Evolutionary conservation across 2,797 vertebrate genomes (phyloP).

Genomic region (Pangasius macronema): DNA sequence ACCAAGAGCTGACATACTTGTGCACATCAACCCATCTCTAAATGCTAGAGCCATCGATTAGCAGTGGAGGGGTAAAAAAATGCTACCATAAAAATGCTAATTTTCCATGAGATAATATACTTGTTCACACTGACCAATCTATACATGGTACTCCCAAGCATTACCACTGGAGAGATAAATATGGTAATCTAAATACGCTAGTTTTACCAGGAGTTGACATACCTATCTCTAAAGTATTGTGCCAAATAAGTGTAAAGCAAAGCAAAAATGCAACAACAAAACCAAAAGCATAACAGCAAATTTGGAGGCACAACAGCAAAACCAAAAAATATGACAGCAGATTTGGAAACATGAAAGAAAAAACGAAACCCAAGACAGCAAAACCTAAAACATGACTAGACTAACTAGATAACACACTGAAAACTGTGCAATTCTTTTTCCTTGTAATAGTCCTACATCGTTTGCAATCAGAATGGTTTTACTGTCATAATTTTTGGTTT

Average conservation of each 20-base stretch:
- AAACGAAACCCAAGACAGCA: not conserved
- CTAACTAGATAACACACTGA: not conserved
- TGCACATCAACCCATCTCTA: slow-evolving; percentile 20
- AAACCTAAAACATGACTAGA: not conserved
- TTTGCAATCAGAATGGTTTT: not conserved
- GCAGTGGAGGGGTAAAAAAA: slow-evolving; percentile 21
- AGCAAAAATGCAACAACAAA: not conserved
- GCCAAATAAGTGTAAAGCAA: not conserved
- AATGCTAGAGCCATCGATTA: slow-evolving; percentile 14
- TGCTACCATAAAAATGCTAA: not conserved
- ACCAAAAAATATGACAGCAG: not conserved
- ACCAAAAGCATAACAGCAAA: not conserved
- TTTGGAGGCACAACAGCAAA: not conserved
- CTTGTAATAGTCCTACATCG: not conserved
- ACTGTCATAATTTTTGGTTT: too few relatives aligned
- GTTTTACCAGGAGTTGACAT: not conserved
- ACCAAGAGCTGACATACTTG: slow-evolving; percentile 56
- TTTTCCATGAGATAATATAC: not conserved
- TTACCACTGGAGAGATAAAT: not conserved
- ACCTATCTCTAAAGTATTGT: not conserved
- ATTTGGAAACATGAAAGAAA: not conserved
- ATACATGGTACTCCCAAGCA: not conserved
- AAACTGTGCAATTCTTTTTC: not conserved
- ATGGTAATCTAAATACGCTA: not conserved
- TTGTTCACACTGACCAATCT: not conserved